Evolutionary conservation across 2,113 vertebrate species (phyloP).

Genomic region (Apteryx mantelli): DNA sequence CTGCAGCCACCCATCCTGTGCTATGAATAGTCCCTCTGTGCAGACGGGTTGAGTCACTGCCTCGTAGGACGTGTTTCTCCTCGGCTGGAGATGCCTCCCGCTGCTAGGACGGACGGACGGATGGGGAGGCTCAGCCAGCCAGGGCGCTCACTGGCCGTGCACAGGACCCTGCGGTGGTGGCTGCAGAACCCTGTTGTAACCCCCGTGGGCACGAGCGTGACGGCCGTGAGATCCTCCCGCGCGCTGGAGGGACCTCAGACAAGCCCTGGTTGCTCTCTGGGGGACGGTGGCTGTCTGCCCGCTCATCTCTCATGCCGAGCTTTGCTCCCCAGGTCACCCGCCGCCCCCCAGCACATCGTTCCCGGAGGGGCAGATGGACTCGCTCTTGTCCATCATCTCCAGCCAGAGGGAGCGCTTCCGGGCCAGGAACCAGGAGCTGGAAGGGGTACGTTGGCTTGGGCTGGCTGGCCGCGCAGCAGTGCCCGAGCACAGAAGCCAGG

Average conservation of each 20-base stretch:
- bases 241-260: background rate
- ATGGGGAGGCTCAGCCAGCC: background rate
- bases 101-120: background rate
- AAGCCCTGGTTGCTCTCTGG: rapidly evolving
- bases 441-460: slow-evolving; percentile 80
- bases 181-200: no score
- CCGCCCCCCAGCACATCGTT: slow-evolving; percentile 40
- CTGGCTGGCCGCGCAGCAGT: background rate
- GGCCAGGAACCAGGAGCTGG: slow-evolving; percentile 93
- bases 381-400: slow-evolving; percentile 96
- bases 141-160: no score
- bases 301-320: background rate
- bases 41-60: background rate
- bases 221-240: no score
- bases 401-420: slow-evolving; percentile 96
- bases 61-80: background rate
- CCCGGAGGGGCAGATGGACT: slow-evolving; percentile 93
- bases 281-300: rapidly evolving
- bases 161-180: background rate
- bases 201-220: no score
- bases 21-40: slow-evolving; percentile 44
- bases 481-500: background rate
- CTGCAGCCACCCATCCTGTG: slow-evolving; percentile 48
- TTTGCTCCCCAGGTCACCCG: slow-evolving; percentile 41
- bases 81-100: background rate